A percentile compares a stretch with the other conserved stretches of the same genome.
These are phyloP conservation scores for Opisthocomus hoazin DNA, from an alignment of 2,113 vertebrate genomes.

Conservation along the genomic window DNA sequence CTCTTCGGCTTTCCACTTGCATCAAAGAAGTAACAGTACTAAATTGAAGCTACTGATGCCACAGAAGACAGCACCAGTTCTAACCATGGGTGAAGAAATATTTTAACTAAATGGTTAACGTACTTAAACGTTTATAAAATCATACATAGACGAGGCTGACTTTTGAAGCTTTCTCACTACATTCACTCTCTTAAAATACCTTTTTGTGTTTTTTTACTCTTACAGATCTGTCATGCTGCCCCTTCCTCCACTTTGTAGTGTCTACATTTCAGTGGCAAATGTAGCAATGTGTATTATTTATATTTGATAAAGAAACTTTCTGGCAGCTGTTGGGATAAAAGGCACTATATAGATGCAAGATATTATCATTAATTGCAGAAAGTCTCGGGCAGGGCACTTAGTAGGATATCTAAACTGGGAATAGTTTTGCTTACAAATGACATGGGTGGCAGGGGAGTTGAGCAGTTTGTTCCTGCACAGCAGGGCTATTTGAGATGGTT, in stretches of 20 bases:
- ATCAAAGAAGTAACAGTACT: background rate
- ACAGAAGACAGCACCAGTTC: background rate
- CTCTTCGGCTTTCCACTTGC: background rate
- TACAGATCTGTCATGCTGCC: background rate
- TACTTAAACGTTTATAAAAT: background rate
- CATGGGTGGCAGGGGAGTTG: slow-evolving; percentile 38
- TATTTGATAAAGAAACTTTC: background rate
- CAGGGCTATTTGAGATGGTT: slow-evolving; percentile 57
- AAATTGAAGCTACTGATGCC: background rate
- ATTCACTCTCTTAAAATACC: background rate
- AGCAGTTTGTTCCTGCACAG: slow-evolving; percentile 35
- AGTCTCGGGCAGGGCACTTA: slow-evolving; percentile 32
- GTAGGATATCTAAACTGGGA: background rate
- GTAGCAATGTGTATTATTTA: background rate
- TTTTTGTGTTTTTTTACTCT: background rate
- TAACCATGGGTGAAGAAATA: background rate
- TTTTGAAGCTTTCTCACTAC: background rate
- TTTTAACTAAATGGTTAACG: background rate
- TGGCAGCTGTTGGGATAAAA: background rate
- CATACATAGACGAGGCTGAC: background rate
- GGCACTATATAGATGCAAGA: background rate
- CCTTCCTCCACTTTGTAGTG: background rate
- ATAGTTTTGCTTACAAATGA: slow-evolving; percentile 29
- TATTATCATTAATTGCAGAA: background rate
- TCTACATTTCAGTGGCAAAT: background rate